Base-by-base conservation (phyloP, 2,888 invertebrate species). In the Teleiodes luculella region DNA sequence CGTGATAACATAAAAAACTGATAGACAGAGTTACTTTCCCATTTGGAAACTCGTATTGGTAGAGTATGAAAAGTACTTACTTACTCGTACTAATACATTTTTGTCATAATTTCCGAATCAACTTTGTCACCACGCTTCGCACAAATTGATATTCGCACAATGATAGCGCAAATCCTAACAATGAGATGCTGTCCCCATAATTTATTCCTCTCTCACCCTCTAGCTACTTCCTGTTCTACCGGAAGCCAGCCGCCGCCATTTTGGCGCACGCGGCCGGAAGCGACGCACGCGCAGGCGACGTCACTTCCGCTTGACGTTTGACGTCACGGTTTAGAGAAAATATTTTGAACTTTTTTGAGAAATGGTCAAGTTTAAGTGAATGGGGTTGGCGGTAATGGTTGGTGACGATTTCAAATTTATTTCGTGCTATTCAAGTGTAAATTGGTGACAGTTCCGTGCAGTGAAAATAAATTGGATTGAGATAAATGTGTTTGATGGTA, bases 181-280 rank as follows among this genome's bases (percentile, higher is more conserved):
- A 78, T 70, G 62, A 57, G 58, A 54, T 49, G 54, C 45, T 78
- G 80, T 81, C 78, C 85, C 86, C 80, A 74, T 87, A 86, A 87
- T 85, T 86, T 85, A 86, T 83, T 71, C 74, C 66, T 24, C 11
- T 35, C 43, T 43, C 80, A 78, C 83, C 86, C 85, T 78, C 70
- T 67, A 73, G 71, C 74, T 75, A 64, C 70, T 78, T 81, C 81
- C 80, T 76, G 64, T 65, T 66, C 62, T 60, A 59, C 70, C 80
- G 87, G 88, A 88, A 87, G 78, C 66, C 61, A 68, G 69, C 76
- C 66, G 87, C 86, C 85, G 89, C 88, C 89, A 89, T 90, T 87
- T 90, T 88, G 87, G 75, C 74, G 78, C 86, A 87, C 87, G 87
- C 82, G 86, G 80, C 86, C 77, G 86, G 87, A 87, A 83, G 79